phyloP scores from a whole-genome alignment of 2,797 vertebrate genomes.

The Phataginus tetradactyla region DNA sequence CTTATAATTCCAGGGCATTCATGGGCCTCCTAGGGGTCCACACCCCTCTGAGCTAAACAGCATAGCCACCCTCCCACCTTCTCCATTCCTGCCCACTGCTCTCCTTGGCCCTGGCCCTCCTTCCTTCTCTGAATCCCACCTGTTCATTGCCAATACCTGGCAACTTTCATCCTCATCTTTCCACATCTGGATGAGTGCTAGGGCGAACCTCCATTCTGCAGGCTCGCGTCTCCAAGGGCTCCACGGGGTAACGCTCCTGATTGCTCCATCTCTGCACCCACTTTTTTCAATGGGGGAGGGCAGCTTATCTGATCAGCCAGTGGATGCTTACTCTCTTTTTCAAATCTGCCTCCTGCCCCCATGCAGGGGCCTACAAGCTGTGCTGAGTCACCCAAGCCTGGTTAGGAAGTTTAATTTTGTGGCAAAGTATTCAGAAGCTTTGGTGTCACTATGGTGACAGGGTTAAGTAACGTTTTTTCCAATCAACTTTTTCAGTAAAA shows the following conservation, averaged over 20 bases:
- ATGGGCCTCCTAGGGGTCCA: neutral
- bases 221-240: neutral
- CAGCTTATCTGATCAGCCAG: neutral
- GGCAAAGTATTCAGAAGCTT: neutral
- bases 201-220: neutral
- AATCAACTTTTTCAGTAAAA: slow-evolving; percentile 30
- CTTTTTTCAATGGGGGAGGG: neutral
- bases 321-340: neutral
- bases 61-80: neutral
- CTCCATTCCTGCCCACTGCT: neutral
- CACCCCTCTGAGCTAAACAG: neutral
- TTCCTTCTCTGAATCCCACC: neutral
- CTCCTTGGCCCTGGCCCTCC: neutral
- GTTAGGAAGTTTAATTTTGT: slow-evolving; percentile 4
- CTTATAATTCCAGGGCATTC: neutral
- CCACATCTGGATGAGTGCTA: neutral
- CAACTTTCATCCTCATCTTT: neutral
- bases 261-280: neutral
- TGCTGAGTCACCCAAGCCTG: neutral
- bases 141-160: neutral
- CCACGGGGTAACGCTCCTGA: neutral
- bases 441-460: neutral
- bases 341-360: neutral
- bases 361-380: neutral
- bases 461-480: neutral